Conservation (phyloP, 2,888 invertebrate genomes). For the Pterostichus niger region DNA sequence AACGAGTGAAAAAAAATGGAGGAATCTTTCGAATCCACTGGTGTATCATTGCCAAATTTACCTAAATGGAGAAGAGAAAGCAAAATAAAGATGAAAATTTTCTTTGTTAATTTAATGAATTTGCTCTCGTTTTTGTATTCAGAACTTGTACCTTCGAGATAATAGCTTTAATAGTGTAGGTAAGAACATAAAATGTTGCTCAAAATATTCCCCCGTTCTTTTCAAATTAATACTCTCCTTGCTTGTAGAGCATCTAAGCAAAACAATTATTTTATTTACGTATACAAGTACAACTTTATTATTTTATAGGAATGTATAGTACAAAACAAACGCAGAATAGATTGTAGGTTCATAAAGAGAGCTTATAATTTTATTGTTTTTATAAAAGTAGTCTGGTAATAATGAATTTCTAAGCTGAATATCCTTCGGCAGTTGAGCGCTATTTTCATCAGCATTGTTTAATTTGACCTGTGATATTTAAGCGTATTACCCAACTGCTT, state of each 20-base stretch:
- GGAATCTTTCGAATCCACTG: too few species aligned
- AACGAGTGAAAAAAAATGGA: too few species aligned
- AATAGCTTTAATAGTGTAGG: slow-evolving; percentile 43
- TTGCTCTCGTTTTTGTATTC: background rate
- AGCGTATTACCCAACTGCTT: slow-evolving; percentile 25
- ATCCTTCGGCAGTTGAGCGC: slow-evolving; percentile 36
- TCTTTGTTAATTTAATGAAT: too few species aligned
- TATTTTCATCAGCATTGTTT: slow-evolving; percentile 15
- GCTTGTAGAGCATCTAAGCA: background rate
- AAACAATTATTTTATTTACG: background rate
- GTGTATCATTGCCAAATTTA: too few species aligned
- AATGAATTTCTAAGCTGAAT: background rate
- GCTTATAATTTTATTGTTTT: background rate
- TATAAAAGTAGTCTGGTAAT: background rate
- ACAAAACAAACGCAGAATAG: background rate
- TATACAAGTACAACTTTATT: background rate
- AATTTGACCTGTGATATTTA: slow-evolving; percentile 62
- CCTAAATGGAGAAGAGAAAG: too few species aligned
- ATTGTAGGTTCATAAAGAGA: slow-evolving; percentile 5
- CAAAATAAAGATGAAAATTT: too few species aligned
- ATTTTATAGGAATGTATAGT: slow-evolving; percentile 10
- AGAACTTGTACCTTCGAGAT: slow-evolving; percentile 23
- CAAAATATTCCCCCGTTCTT: slow-evolving; percentile 9
- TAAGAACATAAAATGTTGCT: slow-evolving; percentile 24
- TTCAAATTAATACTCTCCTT: background rate